Base-by-base conservation (phyloP, 2,797 vertebrate species). In the Cryptoblepharus egeriae region DNA sequence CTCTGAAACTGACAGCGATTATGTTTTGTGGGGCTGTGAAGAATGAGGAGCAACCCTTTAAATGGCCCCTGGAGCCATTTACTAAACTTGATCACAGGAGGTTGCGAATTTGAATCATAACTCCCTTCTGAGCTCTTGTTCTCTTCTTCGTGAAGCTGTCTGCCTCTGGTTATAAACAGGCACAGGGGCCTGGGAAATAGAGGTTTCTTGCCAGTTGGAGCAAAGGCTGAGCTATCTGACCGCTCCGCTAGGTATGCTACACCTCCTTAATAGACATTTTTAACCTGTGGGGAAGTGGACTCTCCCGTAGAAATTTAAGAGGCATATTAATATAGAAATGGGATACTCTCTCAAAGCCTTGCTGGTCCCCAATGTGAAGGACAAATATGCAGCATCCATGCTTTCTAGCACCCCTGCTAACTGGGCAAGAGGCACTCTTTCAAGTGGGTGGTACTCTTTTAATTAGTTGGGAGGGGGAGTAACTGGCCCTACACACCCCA, bases 41-140 rank as follows among this genome's bases (percentile, higher is more conserved):
- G 82, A 68, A 84, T 84, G 82, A 84, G 77, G 77, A 84, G 77
- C 82, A 75, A 60, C 82, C 82, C 82, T 79, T 79, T 84, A 84
- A 84, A 84, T 75, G 71, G 55, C 77, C 82, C 82, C 82, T 37
- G 71, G 82, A 84, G 82, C 77, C 82, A 61, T 79, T 84, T 84
- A 79, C 82, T 84, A 74, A 84, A 84, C 77, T 84, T 68, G 77
- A 84, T 84, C 82, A 61, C 82, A 84, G 82, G 82, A 84, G 82
- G 82, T 64, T 75, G 71, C 9, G 52, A 75, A 79, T 84, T 84
- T 84, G 82, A 84, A 79, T 84, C 82, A 79, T 84, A 74, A 84
- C 82, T 79, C 82, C 82, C 82, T 75, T 63, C 64, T 84, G 77
- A 84, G 82, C 71, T 69, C 77, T 84, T 79, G 82, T 60, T 84